Evolutionary conservation across 2,113 vertebrate species (phyloP), one percentile per base, ranked within the genome.

Genomic region (Tylochromis polylepis): DNA sequence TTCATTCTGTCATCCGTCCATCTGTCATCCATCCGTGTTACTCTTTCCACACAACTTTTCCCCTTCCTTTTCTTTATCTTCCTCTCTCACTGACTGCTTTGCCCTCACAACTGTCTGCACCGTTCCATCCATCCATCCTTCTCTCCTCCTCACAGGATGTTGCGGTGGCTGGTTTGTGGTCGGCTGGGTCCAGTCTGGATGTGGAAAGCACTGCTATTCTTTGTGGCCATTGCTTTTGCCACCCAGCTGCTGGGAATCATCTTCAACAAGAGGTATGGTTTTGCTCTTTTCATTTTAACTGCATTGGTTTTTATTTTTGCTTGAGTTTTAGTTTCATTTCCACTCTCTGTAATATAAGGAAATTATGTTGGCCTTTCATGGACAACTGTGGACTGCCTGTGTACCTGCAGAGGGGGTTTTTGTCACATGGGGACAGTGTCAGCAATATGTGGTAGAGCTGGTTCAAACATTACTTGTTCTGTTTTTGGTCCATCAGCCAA

Each of bases 151-250:
- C 41, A 9, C 84, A 97, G 96, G 94, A 97, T 95, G 95, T 92
- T 97, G 94, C 93, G 96, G 53, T 94, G 94, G 95, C 80, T 96
- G 92, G 88, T 94, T 29, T 95, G 95, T 79, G 93, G 93, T 83
- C 93, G 95, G 14, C 12, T 95, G 88, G 95, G 95, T 51, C 94
- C 96, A n/a, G 60, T 95, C 9, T 96, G 96, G 96, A 89, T 96
- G 88, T 96, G 96, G 96, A 97, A 97, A 78, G 95, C 94, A 2
- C 87, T 97, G 57, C 92, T 97, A 79, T 90, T 96, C 49, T 96
- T 96, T n/a, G 91, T 94, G 83, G 95, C 92, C 81, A 91, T 96
- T 20, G 96, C 86, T 2, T 96, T 97, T 70, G 95, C 96, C 0
- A 94, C 95, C 11, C 96, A 97, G 87, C 92, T 97, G 55, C 90